Percentiles rank a stretch among this genome's conserved stretches.
Evolutionary conservation across 2,113 vertebrate species (phyloP).

Genomic region (Pollachius pollachius): DNA sequence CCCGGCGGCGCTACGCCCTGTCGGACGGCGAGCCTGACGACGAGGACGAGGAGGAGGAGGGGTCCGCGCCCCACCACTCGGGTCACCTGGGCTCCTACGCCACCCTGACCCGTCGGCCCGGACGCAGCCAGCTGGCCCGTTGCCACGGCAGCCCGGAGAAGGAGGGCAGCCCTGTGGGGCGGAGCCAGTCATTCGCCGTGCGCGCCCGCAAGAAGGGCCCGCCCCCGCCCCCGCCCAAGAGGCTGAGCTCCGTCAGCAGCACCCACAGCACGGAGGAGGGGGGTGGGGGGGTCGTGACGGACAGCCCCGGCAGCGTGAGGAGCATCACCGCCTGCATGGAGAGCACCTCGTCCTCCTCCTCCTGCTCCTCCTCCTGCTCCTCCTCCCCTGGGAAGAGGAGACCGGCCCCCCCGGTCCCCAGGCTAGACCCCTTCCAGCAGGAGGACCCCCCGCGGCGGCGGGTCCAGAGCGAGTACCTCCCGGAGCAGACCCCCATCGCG

Average conservation of each 20-base stretch:
- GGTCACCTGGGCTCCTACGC: conserved; percentile 83
- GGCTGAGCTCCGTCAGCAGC: conserved; percentile 90
- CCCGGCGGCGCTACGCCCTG: conserved; percentile 79
- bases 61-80: conserved; percentile 2
- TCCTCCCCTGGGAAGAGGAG: background rate
- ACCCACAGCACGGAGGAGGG: conserved; percentile 70
- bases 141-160: conserved; percentile 47
- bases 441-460: conserved; percentile 56
- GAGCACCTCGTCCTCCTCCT: background rate
- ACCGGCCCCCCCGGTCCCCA: background rate
- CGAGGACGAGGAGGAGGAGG: conserved; percentile 62
- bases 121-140: conserved; percentile 54
- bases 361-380: no score
- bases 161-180: conserved; percentile 70
- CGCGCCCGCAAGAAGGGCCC: conserved; percentile 89
- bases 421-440: background rate
- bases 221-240: conserved; percentile 87
- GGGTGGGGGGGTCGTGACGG: conserved; percentile 26
- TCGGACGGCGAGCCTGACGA: conserved; percentile 86
- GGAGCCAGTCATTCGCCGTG: conserved; percentile 90
- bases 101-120: conserved; percentile 86
- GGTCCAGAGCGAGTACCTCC: conserved; percentile 76
- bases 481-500: conserved; percentile 16
- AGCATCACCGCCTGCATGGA: conserved; percentile 69
- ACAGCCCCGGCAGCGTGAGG: conserved; percentile 40